Base-by-base conservation (phyloP, 2,797 vertebrate species). In the Poeciliopsis gracilis region DNA sequence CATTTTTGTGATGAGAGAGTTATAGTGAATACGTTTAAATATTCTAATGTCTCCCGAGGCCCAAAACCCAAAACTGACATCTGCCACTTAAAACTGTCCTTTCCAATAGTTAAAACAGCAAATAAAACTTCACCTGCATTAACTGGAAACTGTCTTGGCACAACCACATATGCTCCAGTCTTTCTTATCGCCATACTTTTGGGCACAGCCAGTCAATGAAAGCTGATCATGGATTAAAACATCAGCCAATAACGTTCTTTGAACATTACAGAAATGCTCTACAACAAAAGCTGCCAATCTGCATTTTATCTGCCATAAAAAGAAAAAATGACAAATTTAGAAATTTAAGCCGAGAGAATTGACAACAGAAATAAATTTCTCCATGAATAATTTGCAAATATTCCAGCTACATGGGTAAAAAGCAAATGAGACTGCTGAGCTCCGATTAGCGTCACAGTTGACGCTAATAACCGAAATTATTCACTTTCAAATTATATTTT, bases 401-500 rank as follows among this genome's bases (percentile, higher is more conserved):
- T 15, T 57, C 30, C 13, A 59, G 57, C 28, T 18, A 20, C 59
- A 61, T 18, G 6, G 15, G 7, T 16, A 3, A 33, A 61, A 33
- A 12, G 30, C 30, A 18, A 61, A 33, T 33, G 6, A 63, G 9
- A 55, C 49, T 0, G 4, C 45, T 63, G n/a, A 41, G 28, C 20
- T 23, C 49, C 83, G 79, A 85, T 61, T 78, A 53, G 72, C 0
- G 0, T 75, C 70, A 72, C 30, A 73, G 36, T 77, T 7, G 10
- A 30, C 30, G 30, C 30, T 30, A 30, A 30, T 30, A 28, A 15
- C 41, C 76, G 30, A 41, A 75, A 69, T 74, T 15, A 69, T 45
- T 7, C 63, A 47, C 41, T 57, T 46, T 73, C 30, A 76, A 75
- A 83, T 47, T 41, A 71, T 30, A 75, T 66, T 84, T 73, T 61